Percentiles rank a stretch among this genome's conserved stretches.
Evolutionary conservation across 2,113 vertebrate species (phyloP).

Genomic region (Gnathonemus longibarbis): DNA sequence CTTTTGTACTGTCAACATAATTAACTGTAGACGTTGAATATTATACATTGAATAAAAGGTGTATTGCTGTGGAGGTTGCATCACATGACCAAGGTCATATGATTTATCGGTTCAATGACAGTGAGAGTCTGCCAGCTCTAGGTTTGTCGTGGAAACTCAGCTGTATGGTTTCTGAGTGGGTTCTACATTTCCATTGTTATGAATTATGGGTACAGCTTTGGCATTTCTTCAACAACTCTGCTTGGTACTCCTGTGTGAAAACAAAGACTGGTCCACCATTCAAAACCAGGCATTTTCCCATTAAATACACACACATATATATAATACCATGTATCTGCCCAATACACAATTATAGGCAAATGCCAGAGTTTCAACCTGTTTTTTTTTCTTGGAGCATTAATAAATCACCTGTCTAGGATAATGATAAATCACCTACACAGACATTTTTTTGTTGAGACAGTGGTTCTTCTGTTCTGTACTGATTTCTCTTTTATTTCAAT

Average conservation of each 20-base stretch:
- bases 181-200: background rate
- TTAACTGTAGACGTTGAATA: background rate
- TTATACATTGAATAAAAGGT: background rate
- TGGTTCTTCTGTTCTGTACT: constrained; percentile 28
- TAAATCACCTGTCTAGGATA: background rate
- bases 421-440: background rate
- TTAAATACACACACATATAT: background rate
- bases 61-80: background rate
- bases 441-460: background rate
- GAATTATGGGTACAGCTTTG: background rate
- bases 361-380: background rate
- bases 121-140: background rate
- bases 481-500: constrained; percentile 32
- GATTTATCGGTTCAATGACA: background rate
- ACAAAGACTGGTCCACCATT: background rate
- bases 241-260: background rate
- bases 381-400: background rate
- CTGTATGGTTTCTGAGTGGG: background rate
- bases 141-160: background rate
- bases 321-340: background rate
- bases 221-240: background rate
- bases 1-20: background rate
- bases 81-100: background rate
- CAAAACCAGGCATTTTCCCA: background rate
- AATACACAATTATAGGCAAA: background rate